Percentiles rank a stretch among this genome's conserved stretches.
Evolutionary conservation across 1,140 invertebrate genomes (phyloP).

Genomic region (Camponotus vicinus): DNA sequence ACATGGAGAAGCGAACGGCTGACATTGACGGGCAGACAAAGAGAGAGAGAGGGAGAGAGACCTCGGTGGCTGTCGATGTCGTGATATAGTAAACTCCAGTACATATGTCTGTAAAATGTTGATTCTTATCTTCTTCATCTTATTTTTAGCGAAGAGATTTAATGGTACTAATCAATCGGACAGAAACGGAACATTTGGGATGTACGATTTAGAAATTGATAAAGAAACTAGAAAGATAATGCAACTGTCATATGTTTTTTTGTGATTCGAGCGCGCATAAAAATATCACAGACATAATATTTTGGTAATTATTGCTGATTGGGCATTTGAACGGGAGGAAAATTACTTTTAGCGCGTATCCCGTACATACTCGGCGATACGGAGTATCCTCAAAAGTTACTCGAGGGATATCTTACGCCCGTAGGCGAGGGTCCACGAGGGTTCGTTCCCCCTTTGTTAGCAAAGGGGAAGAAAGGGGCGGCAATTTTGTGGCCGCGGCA

Average conservation of each 20-base stretch:
- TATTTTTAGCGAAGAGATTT: slow-evolving; percentile 27
- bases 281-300: not conserved
- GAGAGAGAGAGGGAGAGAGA: not conserved
- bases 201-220: slow-evolving; percentile 2
- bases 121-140: slow-evolving; percentile 38
- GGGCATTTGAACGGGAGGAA: slow-evolving; percentile 21
- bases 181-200: slow-evolving; percentile 52
- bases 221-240: not conserved
- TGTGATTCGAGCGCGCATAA: not conserved
- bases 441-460: slow-evolving; percentile 50
- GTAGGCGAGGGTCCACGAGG: slow-evolving; percentile 6
- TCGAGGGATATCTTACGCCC: slow-evolving; percentile 34
- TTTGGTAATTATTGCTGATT: slow-evolving; percentile 6
- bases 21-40: slow-evolving; percentile 35
- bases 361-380: slow-evolving; percentile 8
- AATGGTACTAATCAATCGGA: slow-evolving; percentile 25
- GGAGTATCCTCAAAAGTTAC: slow-evolving; percentile 43
- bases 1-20: slow-evolving; percentile 6
- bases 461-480: slow-evolving; percentile 20
- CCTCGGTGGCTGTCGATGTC: slow-evolving; percentile 42
- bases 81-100: slow-evolving; percentile 46
- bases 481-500: slow-evolving; percentile 66
- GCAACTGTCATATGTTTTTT: not conserved
- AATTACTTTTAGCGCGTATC: slow-evolving; percentile 41
- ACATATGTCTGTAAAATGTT: slow-evolving; percentile 30